These are phyloP conservation scores for Agriopis marginaria DNA, from an alignment of 2,888 invertebrate species.

Conservation along the genomic window DNA sequence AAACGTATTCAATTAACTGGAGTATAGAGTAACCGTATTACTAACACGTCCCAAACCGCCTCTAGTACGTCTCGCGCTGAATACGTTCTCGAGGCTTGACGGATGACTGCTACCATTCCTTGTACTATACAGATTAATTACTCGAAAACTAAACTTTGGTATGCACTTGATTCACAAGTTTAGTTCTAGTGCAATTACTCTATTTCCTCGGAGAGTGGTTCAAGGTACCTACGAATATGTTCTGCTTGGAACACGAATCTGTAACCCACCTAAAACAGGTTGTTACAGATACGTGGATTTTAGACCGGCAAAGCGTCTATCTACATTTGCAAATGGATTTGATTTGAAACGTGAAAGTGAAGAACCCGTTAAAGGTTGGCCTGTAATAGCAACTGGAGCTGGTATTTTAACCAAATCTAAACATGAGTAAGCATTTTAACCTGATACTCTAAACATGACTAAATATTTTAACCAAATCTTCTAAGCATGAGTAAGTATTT, in stretches of 20 bases:
- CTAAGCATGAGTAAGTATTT: no score
- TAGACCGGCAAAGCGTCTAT: constrained; percentile 25
- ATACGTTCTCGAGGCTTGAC: constrained; percentile 56
- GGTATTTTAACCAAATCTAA: not conserved
- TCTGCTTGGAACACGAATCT: constrained; percentile 26
- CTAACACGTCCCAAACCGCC: constrained; percentile 53
- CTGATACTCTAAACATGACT: no score
- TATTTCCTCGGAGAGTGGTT: constrained; percentile 45
- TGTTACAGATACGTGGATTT: constrained; percentile 26
- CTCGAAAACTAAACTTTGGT: constrained; percentile 57
- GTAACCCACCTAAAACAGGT: constrained; percentile 26
- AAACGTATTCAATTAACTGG: constrained; percentile 64
- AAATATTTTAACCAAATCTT: no score
- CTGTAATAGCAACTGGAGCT: constrained; percentile 3
- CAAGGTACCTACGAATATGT: constrained; percentile 24
- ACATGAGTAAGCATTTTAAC: no score
- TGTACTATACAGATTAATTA: constrained; percentile 61
- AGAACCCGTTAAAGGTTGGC: constrained; percentile 12
- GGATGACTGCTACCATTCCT: constrained; percentile 54
- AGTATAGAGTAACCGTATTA: constrained; percentile 62
- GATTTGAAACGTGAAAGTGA: constrained; percentile 30
- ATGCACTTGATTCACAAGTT: constrained; percentile 63
- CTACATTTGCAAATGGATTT: constrained; percentile 35
- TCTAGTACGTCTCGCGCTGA: constrained; percentile 51
- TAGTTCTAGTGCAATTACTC: constrained; percentile 62